Base-by-base conservation (phyloP, 2,113 vertebrate species). In the Arothron firmamentum region DNA sequence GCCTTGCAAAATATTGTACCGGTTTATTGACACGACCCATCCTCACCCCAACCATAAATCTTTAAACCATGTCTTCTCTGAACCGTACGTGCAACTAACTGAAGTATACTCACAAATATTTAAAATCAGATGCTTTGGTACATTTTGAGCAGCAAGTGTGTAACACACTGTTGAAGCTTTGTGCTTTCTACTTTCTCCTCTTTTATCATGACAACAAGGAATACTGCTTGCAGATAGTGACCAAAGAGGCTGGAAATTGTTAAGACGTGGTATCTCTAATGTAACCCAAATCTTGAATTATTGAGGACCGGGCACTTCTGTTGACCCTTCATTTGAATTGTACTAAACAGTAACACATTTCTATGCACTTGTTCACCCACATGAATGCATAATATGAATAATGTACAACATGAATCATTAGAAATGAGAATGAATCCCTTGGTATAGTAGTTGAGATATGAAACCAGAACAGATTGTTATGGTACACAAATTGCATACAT, bases 361-460 rank as follows among this genome's bases (percentile, higher is more conserved):
- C 25, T 28, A 2, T 28, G 2, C 21, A 23, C 21, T 23, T 23
- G 25, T 5, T 6, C 10, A 50, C 46, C 28, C 51, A 67, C 47
- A 56, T 54, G 16, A 68, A 70, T 62, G 67, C 34, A 19, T 10
- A 38, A 45, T 0, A 62, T 59, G 80, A 76, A 78, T 76, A 41
- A 77, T 56, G 28, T 52, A 69, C 60, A 64, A 69, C 60, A 64
- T 25, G 62, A 53, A 51, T 64, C 61, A 59, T 65, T 78, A 52
- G 52, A 59, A 64, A 59, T 59, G 54, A 52, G 65, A 69, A 63
- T 52, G 50, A 61, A 64, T 71, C 56, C 59, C 77, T 15, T 25
- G 56, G 65, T 55, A 62, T 31, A 10, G n/a, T 25, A 38, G 48
- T 13, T 28, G 31, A 59, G 47, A 28, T 28, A 28, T 28, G 25